These are phyloP conservation scores for Clarias macrocephalus DNA, from an alignment of 2,113 vertebrate genomes.

Conservation along the genomic window DNA sequence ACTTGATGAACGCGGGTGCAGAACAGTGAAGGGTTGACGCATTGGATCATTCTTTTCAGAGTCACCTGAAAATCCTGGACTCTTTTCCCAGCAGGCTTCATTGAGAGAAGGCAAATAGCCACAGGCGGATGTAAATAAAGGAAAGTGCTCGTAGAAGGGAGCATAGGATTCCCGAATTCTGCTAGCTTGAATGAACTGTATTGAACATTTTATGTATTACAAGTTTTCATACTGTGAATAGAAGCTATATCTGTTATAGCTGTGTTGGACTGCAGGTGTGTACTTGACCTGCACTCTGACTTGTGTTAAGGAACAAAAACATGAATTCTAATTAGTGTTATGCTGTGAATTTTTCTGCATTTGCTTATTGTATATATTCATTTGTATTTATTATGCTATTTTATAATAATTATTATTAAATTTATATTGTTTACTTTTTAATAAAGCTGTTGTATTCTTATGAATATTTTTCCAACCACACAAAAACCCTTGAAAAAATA, in stretches of 20 bases:
- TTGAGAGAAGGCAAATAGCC: background rate
- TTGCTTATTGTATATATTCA: background rate
- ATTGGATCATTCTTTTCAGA: background rate
- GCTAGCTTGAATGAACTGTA: background rate
- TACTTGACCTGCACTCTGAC: background rate
- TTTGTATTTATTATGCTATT: constrained; percentile 4
- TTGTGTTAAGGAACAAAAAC: background rate
- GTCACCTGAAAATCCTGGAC: background rate
- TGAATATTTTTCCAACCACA: background rate
- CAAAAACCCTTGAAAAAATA: background rate
- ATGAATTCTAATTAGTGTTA: background rate
- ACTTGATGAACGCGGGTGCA: background rate
- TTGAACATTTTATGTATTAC: background rate
- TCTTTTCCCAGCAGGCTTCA: background rate
- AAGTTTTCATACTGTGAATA: background rate
- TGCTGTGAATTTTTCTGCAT: background rate
- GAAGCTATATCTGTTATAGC: background rate
- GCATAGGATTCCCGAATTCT: background rate
- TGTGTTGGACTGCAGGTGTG: background rate
- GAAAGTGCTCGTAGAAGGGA: background rate
- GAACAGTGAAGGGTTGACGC: background rate
- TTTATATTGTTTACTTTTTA: background rate
- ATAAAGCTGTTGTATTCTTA: background rate
- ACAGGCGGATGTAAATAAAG: background rate
- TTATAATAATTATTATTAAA: no score